Percentiles rank a stretch among this genome's conserved stretches.
Conservation (phyloP, 2,113 vertebrate genomes). For the Aplodontia rufa region DNA sequence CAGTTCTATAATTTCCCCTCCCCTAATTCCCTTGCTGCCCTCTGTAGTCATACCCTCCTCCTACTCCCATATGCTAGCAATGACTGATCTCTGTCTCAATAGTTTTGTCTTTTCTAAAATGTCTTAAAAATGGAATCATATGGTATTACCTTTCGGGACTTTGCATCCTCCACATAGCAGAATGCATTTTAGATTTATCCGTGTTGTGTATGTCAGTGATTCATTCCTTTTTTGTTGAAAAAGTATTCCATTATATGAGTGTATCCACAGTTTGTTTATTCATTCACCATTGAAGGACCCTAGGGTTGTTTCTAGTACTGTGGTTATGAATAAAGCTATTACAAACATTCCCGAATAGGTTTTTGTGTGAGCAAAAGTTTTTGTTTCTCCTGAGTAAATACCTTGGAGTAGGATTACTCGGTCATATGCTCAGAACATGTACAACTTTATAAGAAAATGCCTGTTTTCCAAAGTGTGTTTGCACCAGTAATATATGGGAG, state of each 20-base stretch:
- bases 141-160: not conserved
- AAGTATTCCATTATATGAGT: not conserved
- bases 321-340: conserved; percentile 7
- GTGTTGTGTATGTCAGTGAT: not conserved
- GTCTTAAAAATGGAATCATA: not conserved
- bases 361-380: conserved; percentile 17
- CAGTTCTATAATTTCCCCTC: not conserved
- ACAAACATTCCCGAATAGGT: not conserved
- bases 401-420: not conserved
- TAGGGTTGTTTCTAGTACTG: conserved; percentile 11
- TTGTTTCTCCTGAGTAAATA: conserved; percentile 44
- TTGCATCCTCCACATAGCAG: not conserved
- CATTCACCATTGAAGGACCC: not conserved
- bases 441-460: not conserved
- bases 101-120: conserved; percentile 37
- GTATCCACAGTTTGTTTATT: not conserved
- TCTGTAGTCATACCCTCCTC: not conserved
- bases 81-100: not conserved
- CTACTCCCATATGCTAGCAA: not conserved
- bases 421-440: not conserved
- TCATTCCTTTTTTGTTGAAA: not conserved
- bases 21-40: not conserved
- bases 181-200: not conserved
- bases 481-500: not conserved
- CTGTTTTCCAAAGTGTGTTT: not conserved